Evolutionary conservation across 2,797 vertebrate genomes (phyloP), one percentile per base, ranked within the genome.

Genomic region (Syngnathus acus): DNA sequence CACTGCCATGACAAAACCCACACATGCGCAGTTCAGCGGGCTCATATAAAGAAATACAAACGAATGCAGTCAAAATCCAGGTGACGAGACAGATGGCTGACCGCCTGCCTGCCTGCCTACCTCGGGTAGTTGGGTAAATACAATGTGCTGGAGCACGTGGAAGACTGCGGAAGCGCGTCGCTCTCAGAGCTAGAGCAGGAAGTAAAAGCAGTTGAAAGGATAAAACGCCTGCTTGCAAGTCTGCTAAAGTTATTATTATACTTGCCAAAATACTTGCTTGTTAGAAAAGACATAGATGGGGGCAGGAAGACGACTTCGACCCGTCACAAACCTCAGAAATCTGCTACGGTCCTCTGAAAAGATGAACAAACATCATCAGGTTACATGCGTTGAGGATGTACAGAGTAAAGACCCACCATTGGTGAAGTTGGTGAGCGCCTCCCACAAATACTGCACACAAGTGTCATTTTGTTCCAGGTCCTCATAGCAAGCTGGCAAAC

Each of bases 261-360:
- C 90, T 89, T 79, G 98, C 97, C 95, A 62, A 62, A 62, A 62
- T 62, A 62, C 94, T 77, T 93, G 92, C 76, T 98, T 99, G 86
- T 98, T 95, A 6, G 96, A 95, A 64, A 94, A 98, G 75, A 99
- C 92, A 70, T 95, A 98, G 81, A 99, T 97, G 0, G 95, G 94
- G 0, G 95, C 95, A 13, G 97, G 97, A 79, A 99, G 96, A 63
- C 97, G 95, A 88, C 96, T 99, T 78, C 97, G 93, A 63, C 97
- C 97, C 0, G 96, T 98, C 72, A 99, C 95, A 86, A 99, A 99
- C 81, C 97, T 93, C 72, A 99, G 89, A 84, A 99, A 98, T 68
- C 97, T 92, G 86, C 97, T 98, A 53, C 97, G 95, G 85, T 99
- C 97, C 95, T 98, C 97, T 99, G 86, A 6, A 39, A 65, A 54